phyloP scores from a whole-genome alignment of 2,113 vertebrate genomes.

The Formicarius rufipectus region DNA sequence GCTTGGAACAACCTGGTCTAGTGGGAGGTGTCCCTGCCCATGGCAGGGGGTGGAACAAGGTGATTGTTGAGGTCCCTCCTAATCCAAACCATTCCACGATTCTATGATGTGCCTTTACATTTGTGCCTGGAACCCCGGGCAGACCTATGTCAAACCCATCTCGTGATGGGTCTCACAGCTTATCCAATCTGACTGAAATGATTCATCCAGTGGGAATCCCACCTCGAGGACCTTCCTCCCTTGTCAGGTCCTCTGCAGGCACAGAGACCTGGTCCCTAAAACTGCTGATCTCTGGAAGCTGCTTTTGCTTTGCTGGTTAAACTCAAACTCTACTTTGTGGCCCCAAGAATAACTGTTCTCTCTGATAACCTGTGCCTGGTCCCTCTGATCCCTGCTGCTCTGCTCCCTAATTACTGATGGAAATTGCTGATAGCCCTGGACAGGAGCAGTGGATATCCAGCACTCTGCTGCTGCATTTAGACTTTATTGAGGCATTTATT shows the following conservation, averaged over 20 bases:
- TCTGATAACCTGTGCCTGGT: background rate
- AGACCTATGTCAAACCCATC: rapidly evolving
- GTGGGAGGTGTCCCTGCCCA: background rate
- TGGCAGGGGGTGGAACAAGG: background rate
- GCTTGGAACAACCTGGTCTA: background rate
- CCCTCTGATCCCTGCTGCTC: background rate
- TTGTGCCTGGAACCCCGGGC: background rate
- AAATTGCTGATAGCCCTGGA: background rate
- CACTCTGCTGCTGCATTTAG: background rate
- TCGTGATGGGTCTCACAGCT: background rate
- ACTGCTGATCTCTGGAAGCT: background rate
- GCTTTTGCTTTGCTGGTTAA: background rate
- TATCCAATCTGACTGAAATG: rapidly evolving
- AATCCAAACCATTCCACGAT: background rate
- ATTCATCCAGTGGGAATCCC: background rate
- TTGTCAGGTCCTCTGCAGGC: background rate
- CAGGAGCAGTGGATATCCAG: background rate
- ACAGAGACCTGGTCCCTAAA: background rate
- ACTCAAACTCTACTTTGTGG: background rate
- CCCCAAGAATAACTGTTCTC: background rate
- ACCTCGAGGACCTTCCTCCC: background rate
- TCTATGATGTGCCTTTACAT: rapidly evolving
- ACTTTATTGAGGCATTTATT: background rate
- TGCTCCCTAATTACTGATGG: background rate
- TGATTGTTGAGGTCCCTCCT: background rate